Evolutionary conservation across 2,113 vertebrate species (phyloP).

Genomic region (Pelobates fuscus): DNA sequence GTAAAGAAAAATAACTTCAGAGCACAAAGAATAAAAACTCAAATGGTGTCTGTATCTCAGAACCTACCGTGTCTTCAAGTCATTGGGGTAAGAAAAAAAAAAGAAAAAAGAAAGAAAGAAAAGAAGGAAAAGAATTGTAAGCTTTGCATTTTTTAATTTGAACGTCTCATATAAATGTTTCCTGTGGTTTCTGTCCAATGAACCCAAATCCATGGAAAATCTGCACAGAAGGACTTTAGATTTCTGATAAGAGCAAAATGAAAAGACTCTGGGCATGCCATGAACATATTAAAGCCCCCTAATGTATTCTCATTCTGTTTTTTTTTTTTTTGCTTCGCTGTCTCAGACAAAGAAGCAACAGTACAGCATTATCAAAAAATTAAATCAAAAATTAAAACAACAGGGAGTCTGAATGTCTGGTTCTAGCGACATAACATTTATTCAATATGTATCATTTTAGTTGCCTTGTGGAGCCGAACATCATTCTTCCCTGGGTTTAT

Average conservation of each 20-base stretch:
- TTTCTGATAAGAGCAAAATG: conserved; percentile 51
- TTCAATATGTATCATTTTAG: conserved; percentile 59
- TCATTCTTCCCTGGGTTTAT: conserved; percentile 53
- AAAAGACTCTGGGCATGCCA: neutral
- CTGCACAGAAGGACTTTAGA: conserved; percentile 34
- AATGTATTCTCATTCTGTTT: conserved; percentile 56
- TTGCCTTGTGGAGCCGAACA: conserved; percentile 52
- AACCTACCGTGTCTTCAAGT: neutral
- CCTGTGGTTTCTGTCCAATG: conserved; percentile 15
- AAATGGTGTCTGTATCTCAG: too few species aligned
- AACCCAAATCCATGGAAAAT: neutral
- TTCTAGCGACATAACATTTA: conserved; percentile 61
- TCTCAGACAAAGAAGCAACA: conserved; percentile 58
- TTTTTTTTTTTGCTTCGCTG: conserved; percentile 42
- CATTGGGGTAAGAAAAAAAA: neutral
- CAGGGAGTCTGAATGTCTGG: conserved; percentile 68
- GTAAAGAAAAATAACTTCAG: too few species aligned
- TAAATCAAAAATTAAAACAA: conserved; percentile 76
- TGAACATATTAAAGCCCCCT: conserved; percentile 53
- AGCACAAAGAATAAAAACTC: too few species aligned
- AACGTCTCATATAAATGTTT: neutral
- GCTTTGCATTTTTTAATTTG: conserved; percentile 1
- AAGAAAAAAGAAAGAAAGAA: neutral
- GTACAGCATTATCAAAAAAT: conserved; percentile 68
- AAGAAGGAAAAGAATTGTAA: neutral